Evolutionary conservation across 1,140 invertebrate genomes (phyloP).

Genomic region (Lepidotrigona ventralis): DNA sequence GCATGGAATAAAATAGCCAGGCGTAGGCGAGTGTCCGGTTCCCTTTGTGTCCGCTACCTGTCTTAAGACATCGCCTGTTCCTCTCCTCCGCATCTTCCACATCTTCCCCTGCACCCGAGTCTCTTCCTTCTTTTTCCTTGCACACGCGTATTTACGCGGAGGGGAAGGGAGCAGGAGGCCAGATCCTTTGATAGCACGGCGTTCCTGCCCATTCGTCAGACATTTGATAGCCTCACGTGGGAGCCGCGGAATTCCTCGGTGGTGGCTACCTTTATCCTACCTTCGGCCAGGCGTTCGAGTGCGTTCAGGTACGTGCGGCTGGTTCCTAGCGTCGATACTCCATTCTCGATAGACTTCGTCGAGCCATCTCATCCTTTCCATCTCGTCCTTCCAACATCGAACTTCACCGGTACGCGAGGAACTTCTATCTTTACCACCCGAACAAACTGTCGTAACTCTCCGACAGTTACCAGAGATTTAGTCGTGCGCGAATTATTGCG

Average conservation of each 20-base stretch:
- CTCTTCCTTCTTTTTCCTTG: conserved; percentile 56
- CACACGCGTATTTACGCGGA: conserved; percentile 60
- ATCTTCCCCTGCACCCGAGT: conserved; percentile 36
- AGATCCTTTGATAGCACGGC: conserved; percentile 78
- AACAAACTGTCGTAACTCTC: conserved; percentile 3
- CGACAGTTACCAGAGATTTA: background rate
- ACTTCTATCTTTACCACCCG: background rate
- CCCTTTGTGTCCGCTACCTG: conserved; percentile 78
- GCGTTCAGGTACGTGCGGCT: conserved; percentile 50
- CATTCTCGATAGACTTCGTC: conserved; percentile 47
- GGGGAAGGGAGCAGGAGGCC: conserved; percentile 59
- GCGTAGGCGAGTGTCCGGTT: conserved; percentile 77
- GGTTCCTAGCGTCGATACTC: conserved; percentile 53
- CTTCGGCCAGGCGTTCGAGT: conserved; percentile 43
- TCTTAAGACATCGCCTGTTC: conserved; percentile 75
- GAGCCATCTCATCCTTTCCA: background rate
- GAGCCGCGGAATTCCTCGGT: conserved; percentile 73
- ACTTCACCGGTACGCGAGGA: background rate
- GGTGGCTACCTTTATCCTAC: conserved; percentile 57
- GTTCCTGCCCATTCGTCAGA: conserved; percentile 79
- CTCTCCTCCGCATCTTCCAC: conserved; percentile 18
- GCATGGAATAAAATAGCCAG: conserved; percentile 69
- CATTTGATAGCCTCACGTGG: conserved; percentile 79
- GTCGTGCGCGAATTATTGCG: conserved; percentile 18
- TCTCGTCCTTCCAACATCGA: conserved; percentile 14